These are phyloP conservation scores for Papilio demoleus DNA, from an alignment of 2,888 invertebrate genomes.

Conservation along the genomic window DNA sequence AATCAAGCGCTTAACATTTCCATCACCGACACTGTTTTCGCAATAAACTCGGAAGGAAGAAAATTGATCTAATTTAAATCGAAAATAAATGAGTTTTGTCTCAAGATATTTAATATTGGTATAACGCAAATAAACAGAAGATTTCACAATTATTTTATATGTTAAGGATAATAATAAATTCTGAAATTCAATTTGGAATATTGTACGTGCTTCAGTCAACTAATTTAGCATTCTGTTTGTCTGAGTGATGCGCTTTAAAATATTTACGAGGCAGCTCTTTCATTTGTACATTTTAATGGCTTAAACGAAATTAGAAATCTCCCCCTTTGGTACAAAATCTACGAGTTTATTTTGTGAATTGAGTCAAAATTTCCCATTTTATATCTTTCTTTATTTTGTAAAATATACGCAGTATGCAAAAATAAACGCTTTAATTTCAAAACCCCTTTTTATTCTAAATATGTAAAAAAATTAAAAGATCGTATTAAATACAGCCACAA, in stretches of 20 bases:
- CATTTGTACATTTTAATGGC: conserved; percentile 15
- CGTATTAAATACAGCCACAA: too few species aligned
- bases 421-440: too few species aligned
- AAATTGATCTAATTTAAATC: too few species aligned
- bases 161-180: neutral
- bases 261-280: conserved; percentile 21
- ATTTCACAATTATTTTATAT: conserved; percentile 1
- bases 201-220: conserved; percentile 2
- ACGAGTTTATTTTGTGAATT: conserved; percentile 7
- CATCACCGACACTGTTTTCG: too few species aligned
- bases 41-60: too few species aligned
- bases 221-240: conserved; percentile 30
- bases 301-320: conserved; percentile 18
- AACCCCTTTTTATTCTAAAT: too few species aligned
- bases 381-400: neutral
- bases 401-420: neutral
- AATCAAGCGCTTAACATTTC: too few species aligned
- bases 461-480: too few species aligned
- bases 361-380: neutral
- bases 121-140: neutral
- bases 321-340: neutral
- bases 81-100: too few species aligned
- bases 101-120: too few species aligned
- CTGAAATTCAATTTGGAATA: neutral
- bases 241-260: conserved; percentile 25